Conservation (phyloP, 1,140 invertebrate species). For the Dreissena polymorpha region DNA sequence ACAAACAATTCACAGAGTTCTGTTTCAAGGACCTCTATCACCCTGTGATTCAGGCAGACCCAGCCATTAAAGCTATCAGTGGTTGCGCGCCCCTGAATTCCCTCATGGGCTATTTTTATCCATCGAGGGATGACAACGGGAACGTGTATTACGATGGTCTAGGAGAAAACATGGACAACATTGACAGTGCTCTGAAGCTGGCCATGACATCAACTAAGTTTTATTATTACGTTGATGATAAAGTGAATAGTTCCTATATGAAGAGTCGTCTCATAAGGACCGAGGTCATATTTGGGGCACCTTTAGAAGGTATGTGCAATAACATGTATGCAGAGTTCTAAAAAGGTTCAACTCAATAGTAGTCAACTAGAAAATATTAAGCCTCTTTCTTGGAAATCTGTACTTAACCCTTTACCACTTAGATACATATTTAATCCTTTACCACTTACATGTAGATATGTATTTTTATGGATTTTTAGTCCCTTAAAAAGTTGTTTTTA, state of each 20-base stretch:
- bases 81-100: slow-evolving; percentile 74
- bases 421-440: no score
- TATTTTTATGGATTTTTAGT: no score
- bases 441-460: no score
- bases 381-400: no score
- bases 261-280: slow-evolving; percentile 69
- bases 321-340: neutral
- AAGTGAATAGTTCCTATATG: slow-evolving; percentile 68
- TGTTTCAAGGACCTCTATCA: slow-evolving; percentile 65
- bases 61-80: slow-evolving; percentile 59
- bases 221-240: slow-evolving; percentile 75
- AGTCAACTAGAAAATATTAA: no score
- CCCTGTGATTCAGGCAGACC: slow-evolving; percentile 35
- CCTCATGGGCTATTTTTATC: slow-evolving; percentile 74
- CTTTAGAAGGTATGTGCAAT: slow-evolving; percentile 66
- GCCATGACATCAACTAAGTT: slow-evolving; percentile 73
- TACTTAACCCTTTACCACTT: no score
- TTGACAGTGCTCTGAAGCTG: slow-evolving; percentile 68
- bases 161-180: slow-evolving; percentile 63
- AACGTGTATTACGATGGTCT: slow-evolving; percentile 70
- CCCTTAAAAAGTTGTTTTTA: no score
- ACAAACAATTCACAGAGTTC: slow-evolving; percentile 68
- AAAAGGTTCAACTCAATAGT: no score
- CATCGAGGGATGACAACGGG: slow-evolving; percentile 60
- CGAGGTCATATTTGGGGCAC: slow-evolving; percentile 74